Percentiles rank a stretch among this genome's conserved stretches.
These are phyloP conservation scores for Drosophila lacteicornis DNA, from an alignment of 1,140 invertebrate species.

Conservation along the genomic window DNA sequence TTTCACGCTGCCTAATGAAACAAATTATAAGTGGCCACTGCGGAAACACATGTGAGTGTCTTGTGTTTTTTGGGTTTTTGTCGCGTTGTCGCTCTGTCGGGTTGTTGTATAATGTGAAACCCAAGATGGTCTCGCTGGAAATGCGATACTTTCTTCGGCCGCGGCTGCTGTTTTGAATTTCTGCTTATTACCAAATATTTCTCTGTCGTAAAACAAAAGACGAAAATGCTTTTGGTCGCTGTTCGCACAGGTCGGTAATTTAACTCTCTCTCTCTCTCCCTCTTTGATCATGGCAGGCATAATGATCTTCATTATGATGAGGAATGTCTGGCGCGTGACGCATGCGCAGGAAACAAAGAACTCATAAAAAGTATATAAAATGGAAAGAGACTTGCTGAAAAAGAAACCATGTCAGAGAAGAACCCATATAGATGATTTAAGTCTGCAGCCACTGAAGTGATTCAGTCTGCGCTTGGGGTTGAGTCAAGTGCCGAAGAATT, in stretches of 20 bases:
- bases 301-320: constrained; percentile 32
- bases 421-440: background rate
- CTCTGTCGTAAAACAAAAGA: constrained; percentile 41
- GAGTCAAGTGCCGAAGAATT: constrained; percentile 13
- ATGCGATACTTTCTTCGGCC: constrained; percentile 69
- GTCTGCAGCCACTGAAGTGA: constrained; percentile 8
- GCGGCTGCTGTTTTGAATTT: constrained; percentile 59
- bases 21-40: constrained; percentile 77
- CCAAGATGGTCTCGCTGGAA: constrained; percentile 52
- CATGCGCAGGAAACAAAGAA: constrained; percentile 43
- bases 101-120: constrained; percentile 70
- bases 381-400: background rate
- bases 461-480: constrained; percentile 4
- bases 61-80: constrained; percentile 24
- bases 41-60: constrained; percentile 53
- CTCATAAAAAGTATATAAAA: background rate
- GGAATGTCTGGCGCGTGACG: constrained; percentile 37
- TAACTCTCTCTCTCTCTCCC: constrained; percentile 33
- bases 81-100: background rate
- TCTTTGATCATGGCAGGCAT: constrained; percentile 19
- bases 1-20: constrained; percentile 80
- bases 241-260: constrained; percentile 60
- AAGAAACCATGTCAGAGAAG: constrained; percentile 12
- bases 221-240: constrained; percentile 28
- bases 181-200: constrained; percentile 78